phyloP scores from a whole-genome alignment of 2,113 vertebrate species.

The Takifugu flavidus region DNA sequence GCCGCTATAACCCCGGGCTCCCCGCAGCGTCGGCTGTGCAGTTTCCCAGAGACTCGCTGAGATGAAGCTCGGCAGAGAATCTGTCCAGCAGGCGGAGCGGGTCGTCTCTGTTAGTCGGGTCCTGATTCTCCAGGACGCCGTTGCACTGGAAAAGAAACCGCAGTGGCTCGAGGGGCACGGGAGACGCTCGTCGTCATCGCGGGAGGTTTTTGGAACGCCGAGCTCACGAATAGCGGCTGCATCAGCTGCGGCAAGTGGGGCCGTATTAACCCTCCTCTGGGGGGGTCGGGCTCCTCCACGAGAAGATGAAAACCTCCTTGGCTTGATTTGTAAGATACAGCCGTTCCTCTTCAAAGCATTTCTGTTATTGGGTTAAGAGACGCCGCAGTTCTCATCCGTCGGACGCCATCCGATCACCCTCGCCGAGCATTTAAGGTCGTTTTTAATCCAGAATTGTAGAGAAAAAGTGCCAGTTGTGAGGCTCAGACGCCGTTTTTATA shows the following conservation, averaged over 20 bases:
- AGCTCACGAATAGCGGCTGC: slow-evolving; percentile 28
- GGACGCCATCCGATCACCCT: not conserved
- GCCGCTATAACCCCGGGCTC: slow-evolving; percentile 77
- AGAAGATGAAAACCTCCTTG: no score
- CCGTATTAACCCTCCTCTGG: no score
- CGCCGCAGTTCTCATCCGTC: not conserved
- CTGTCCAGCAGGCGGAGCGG: slow-evolving; percentile 2
- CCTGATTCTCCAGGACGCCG: slow-evolving; percentile 7
- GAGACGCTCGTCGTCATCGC: slow-evolving; percentile 1
- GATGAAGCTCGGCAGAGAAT: not conserved
- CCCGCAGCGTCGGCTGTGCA: not conserved
- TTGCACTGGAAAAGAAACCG: slow-evolving; percentile 31
- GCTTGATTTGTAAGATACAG: no score
- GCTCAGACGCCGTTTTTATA: slow-evolving; percentile 11
- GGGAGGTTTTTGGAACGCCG: slow-evolving; percentile 8
- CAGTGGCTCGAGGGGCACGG: not conserved
- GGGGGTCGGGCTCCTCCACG: no score
- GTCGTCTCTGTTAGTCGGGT: not conserved
- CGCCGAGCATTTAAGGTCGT: slow-evolving; percentile 4
- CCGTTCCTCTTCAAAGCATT: no score
- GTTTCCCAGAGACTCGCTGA: slow-evolving; percentile 9
- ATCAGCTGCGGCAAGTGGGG: slow-evolving; percentile 29
- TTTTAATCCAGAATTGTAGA: slow-evolving; percentile 22
- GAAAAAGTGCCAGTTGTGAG: slow-evolving; percentile 31
- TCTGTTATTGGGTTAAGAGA: not conserved